Conservation (phyloP, 2,113 vertebrate genomes). For the Lutjanus erythropterus region DNA sequence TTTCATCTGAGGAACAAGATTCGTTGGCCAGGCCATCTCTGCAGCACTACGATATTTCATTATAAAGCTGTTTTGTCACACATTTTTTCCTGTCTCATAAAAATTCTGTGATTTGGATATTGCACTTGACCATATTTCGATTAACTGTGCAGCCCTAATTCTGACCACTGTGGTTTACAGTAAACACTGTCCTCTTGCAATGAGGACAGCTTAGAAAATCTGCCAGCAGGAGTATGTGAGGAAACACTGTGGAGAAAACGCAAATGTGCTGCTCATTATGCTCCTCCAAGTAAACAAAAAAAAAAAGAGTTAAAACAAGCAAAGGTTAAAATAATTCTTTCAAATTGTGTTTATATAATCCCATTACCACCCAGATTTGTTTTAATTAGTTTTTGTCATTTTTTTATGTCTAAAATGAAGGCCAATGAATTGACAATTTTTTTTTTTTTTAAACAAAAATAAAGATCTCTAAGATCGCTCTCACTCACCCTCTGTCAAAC, state of each 20-base stretch:
- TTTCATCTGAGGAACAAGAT: too few species aligned
- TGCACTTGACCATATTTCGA: too few species aligned
- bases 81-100: too few species aligned
- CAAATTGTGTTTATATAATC: neutral
- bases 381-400: neutral
- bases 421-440: neutral
- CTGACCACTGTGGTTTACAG: neutral
- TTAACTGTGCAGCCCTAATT: too few species aligned
- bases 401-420: neutral
- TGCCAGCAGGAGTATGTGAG: neutral
- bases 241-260: neutral
- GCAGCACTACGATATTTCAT: too few species aligned
- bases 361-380: neutral
- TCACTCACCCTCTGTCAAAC: slow-evolving; percentile 19
- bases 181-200: slow-evolving; percentile 12
- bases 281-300: neutral
- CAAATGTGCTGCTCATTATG: neutral
- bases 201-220: neutral
- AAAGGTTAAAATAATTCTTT: neutral
- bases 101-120: too few species aligned
- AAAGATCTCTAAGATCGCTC: neutral
- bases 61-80: too few species aligned
- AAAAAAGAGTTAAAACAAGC: neutral
- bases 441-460: neutral
- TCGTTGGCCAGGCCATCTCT: too few species aligned